Evolutionary conservation across 2,797 vertebrate genomes (phyloP), one percentile per base, ranked within the genome.

Genomic region (Leuciscus waleckii): DNA sequence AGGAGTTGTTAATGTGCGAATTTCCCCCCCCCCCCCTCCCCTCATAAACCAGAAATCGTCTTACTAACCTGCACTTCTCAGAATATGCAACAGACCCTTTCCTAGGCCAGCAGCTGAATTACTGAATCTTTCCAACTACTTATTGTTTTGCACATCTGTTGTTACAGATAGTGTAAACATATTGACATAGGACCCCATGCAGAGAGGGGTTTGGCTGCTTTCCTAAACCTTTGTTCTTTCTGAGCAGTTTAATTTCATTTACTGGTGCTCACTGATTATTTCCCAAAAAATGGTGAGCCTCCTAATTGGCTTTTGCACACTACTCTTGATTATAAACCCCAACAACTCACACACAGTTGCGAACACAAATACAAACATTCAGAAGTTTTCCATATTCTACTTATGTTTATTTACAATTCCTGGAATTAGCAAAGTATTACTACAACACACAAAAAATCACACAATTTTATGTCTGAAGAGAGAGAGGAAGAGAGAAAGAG

Each of bases 281-380:
- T 88, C 90, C 88, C 91, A 90, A 91, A 87, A 91, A 87, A 88
- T 77, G 84, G 83, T 90, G 89, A 89, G 91, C 90, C 88, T 90
- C 87, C 86, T 56, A 89, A 82, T 63, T 73, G 79, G 79, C 84
- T 88, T 89, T 63, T 16, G 63, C 69, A 69, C 79, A 73, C 32
- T 41, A 39, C 37, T 46, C 3, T 79, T 32, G 32, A 73, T 83
- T 39, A 43, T 67, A 35, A 70, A 70, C 39, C 4, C 49, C 13
- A 58, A 46, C 65, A 85, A 56, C 69, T 83, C 61, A 82, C 46
- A 74, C 54, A 63, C 29, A 32, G 19, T 49, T 74, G 54, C 4
- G 2, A 49, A 73, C 10, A 43, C 49, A 71, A 46, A 56, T 7
- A 71, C 35, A 81, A 58, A 58, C 14, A 58, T 29, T 69, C 4